These are phyloP conservation scores for Meloidogyne chitwoodi DNA, from an alignment of 1,140 invertebrate species.

Conservation along the genomic window DNA sequence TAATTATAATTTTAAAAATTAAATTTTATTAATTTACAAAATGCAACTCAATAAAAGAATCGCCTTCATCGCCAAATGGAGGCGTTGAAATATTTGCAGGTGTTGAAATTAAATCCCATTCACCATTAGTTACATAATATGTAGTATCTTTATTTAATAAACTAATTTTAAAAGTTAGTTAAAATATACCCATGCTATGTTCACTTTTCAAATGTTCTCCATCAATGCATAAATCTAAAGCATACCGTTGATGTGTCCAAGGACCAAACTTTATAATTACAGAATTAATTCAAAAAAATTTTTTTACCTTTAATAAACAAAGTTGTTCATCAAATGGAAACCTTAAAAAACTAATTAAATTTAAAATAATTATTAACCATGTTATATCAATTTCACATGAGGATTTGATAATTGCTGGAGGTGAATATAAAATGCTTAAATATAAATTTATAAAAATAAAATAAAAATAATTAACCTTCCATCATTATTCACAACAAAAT, in stretches of 20 bases:
- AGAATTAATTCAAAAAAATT: background rate
- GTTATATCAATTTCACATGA: slow-evolving; percentile 99
- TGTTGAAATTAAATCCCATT: slow-evolving; percentile 61
- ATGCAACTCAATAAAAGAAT: slow-evolving; percentile 49
- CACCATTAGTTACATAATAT: slow-evolving; percentile 63
- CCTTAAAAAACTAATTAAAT: background rate
- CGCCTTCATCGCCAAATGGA: slow-evolving; percentile 40
- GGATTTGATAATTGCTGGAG: slow-evolving; percentile 95
- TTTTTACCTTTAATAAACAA: slow-evolving; percentile 60
- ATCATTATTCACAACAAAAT: slow-evolving; percentile 90
- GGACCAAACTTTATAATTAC: slow-evolving; percentile 73
- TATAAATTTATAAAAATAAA: slow-evolving; percentile 76
- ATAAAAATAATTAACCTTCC: slow-evolving; percentile 85
- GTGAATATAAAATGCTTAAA: slow-evolving; percentile 75
- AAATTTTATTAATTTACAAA: slow-evolving; percentile 22
- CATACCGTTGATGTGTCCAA: slow-evolving; percentile 88
- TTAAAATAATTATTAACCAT: slow-evolving; percentile 68
- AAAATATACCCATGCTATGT: slow-evolving; percentile 21
- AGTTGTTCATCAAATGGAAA: slow-evolving; percentile 62
- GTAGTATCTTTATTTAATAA: slow-evolving; percentile 64
- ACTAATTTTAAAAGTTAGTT: slow-evolving; percentile 9
- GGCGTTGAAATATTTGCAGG: slow-evolving; percentile 16
- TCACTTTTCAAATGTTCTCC: slow-evolving; percentile 25
- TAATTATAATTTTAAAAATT: slow-evolving; percentile 7
- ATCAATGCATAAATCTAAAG: slow-evolving; percentile 55